These are phyloP conservation scores for Chromis chromis DNA, from an alignment of 2,797 vertebrate genomes.

Conservation along the genomic window DNA sequence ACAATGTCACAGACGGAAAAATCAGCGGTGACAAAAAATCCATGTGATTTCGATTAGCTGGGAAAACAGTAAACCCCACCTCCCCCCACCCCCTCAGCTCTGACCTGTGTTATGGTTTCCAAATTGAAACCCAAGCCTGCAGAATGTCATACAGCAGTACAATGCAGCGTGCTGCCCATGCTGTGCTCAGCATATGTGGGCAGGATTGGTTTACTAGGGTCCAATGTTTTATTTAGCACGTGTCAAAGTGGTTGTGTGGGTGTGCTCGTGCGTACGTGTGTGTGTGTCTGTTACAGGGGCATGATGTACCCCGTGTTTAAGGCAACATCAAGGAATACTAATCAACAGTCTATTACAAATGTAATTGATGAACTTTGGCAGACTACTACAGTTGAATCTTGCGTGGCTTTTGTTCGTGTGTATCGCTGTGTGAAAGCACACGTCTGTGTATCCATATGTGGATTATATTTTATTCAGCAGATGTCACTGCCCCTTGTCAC, in stretches of 20 bases:
- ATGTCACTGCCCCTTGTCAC: conserved; percentile 77
- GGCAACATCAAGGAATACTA: conserved; percentile 50
- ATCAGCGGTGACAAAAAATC: conserved; percentile 48
- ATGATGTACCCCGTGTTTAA: conserved; percentile 48
- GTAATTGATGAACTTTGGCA: conserved; percentile 66
- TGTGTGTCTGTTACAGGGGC: conserved; percentile 31
- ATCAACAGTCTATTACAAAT: conserved; percentile 62
- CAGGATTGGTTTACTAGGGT: conserved; percentile 79
- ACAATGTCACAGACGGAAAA: conserved; percentile 16
- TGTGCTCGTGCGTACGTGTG: conserved; percentile 6
- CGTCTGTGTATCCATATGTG: conserved; percentile 58
- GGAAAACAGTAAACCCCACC: conserved; percentile 35
- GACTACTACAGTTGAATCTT: conserved; percentile 22
- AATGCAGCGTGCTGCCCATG: conserved; percentile 69
- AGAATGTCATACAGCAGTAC: conserved; percentile 75
- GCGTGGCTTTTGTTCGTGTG: conserved; percentile 25
- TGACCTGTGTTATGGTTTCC: conserved; percentile 68
- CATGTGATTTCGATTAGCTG: conserved; percentile 62
- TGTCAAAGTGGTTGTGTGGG: conserved; percentile 70
- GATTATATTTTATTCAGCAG: conserved; percentile 79
- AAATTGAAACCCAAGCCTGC: conserved; percentile 76
- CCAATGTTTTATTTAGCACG: conserved; percentile 82
- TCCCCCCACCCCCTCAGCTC: conserved; percentile 7
- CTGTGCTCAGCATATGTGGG: conserved; percentile 80
- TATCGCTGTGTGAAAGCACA: not conserved